Evolutionary conservation across 2,797 vertebrate species (phyloP), one percentile per base, ranked within the genome.

Genomic region (Spinibarbus caldwelli): DNA sequence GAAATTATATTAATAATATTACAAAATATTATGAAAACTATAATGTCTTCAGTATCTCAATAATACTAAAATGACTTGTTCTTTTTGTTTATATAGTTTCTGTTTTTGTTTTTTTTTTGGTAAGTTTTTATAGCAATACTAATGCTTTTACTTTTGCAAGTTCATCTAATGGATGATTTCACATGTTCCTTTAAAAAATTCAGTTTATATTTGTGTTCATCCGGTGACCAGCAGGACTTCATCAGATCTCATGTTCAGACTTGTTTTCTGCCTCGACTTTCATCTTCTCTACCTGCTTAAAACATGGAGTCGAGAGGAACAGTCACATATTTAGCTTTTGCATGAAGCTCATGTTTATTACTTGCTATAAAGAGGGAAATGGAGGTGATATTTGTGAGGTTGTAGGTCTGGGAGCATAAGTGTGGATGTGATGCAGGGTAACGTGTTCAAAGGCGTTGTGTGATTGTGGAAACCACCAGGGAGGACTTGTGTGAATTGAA

Each of bases 401-500:
- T 12, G 29, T 3, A 0, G 14, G 76, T 78, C 23, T 62, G 34
- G 57, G 1, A 52, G 21, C 72, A 23, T 19, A 2, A 15, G 26
- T 57, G 81, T 1, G 26, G 54, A 64, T 1, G 29, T 62, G 34
- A 68, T 43, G 31, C 4, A 5, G 36, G 23, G 29, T 31, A 52
- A 75, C 0, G 14, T 49, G 3, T 54, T 45, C 29, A 54, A 36
- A 38, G 9, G 41, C 8, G 6, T 57, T 75, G 29, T 38, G 49
- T 57, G 80, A 4, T n/a, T 70, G 47, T 38, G 72, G 45, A 80
- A 85, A 36, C 6, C 82, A 76, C 57, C 59, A 73, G 71, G 62
- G 77, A 76, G 36, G 21, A 2, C 15, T 36, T 49, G 23, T 26
- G 73, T 80, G 75, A 85, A 86, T 86, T 67, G 80, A 31, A 64